Percentiles rank a stretch among this genome's conserved stretches.
These are phyloP conservation scores for Pitta sordida DNA, from an alignment of 2,113 vertebrate genomes.

Conservation along the genomic window DNA sequence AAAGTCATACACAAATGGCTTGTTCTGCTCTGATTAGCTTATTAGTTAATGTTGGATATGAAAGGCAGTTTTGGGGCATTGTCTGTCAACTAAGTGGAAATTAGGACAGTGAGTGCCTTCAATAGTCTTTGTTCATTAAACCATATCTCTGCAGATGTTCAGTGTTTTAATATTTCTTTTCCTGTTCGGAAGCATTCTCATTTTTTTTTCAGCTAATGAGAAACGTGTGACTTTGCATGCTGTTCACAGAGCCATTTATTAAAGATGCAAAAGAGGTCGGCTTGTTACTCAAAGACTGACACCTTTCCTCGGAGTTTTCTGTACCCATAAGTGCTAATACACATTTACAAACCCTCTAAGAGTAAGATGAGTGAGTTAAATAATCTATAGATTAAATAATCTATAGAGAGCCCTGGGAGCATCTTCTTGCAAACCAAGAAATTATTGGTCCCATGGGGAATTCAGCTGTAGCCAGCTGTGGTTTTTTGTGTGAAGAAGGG, in stretches of 20 bases:
- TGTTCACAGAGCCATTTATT: not conserved
- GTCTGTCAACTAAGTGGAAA: conserved; percentile 77
- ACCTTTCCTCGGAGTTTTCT: conserved; percentile 11
- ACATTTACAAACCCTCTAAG: not conserved
- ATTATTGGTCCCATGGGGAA: not conserved
- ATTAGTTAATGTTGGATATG: conserved; percentile 74
- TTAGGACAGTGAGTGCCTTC: conserved; percentile 76
- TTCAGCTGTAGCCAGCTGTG: not conserved
- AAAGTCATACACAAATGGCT: conserved; percentile 63
- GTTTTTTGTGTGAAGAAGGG: not conserved
- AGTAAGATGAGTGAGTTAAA: not conserved
- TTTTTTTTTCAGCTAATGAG: conserved; percentile 57
- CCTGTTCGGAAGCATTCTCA: conserved; percentile 43
- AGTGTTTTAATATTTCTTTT: conserved; percentile 57
- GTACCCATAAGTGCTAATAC: not conserved
- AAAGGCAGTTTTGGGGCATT: conserved; percentile 76
- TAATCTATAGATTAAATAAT: not conserved
- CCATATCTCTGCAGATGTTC: conserved; percentile 77
- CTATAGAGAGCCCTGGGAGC: not conserved
- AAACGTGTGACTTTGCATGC: not conserved
- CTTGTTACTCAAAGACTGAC: not conserved
- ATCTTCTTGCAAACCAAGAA: not conserved
- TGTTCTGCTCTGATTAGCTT: conserved; percentile 81
- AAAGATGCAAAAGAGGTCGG: conserved; percentile 14
- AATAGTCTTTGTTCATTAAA: conserved; percentile 79